Base-by-base conservation (phyloP, 2,113 vertebrate genomes). In the Rhizomys pruinosus region DNA sequence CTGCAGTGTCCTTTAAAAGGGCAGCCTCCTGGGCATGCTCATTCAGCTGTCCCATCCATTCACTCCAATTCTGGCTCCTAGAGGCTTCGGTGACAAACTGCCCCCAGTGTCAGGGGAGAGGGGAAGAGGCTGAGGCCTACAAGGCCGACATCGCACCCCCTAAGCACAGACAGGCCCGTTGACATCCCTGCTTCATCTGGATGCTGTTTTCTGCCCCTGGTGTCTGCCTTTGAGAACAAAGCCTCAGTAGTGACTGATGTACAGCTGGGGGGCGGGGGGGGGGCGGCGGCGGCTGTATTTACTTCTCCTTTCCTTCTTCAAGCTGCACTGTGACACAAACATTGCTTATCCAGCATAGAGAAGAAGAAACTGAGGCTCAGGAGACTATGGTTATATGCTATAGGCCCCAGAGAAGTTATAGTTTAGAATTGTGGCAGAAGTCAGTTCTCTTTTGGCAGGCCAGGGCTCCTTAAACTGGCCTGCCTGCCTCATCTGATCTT, bases 1-100 rank as follows among this genome's bases (percentile, higher is more conserved):
- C 97, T 97, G 98, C 98, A 97, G 96, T 97, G 97, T 97, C 98
- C 97, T 98, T 97, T 95, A 82, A 96, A n/a, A 98, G 98, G 97
- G 96, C 97, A 98, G 93, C 88, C 69, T 96, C 76, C 95, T 96
- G 97, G 97, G 97, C 97, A 96, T 97, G 97, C 86, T 96, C 97
- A 93, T 84, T 96, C 97, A 93, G 94, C 77, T 96, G 37, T 88
- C 84, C 92, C 89, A 47, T 1, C 64, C 0, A 29, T 89, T 92
- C 92, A 89, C 84, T 87, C 7, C 42, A 29, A 72, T 93, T 94
- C 90, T 91, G 66, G 0, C 64, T 89, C 66, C 71, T 94, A 89
- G 1, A 39, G 27, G 89, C 73, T 87, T 52, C 63, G 81, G 68
- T 52, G 63, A 90, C 92, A 95, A 32, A 63, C 81, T 29, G 22